Evolutionary conservation across 1,140 invertebrate genomes (phyloP).

Genomic region (Dendrolimus punctatus): DNA sequence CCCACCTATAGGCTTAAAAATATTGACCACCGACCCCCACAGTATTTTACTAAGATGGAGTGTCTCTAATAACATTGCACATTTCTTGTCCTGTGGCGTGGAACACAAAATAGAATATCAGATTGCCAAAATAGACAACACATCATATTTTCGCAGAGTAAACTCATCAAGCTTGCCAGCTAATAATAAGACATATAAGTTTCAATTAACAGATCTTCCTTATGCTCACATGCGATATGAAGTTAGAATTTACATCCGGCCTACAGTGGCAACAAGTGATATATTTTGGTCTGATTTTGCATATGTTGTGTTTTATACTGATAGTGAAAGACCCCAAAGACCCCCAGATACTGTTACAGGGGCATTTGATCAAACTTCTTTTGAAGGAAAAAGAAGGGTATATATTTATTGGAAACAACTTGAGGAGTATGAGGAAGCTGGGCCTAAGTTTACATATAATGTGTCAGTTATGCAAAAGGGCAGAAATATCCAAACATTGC

Average conservation of each 20-base stretch:
- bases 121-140: constrained; percentile 72
- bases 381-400: constrained; percentile 69
- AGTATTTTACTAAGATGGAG: constrained; percentile 75
- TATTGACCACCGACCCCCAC: constrained; percentile 71
- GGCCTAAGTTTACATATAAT: constrained; percentile 55
- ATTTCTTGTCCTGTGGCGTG: constrained; percentile 73
- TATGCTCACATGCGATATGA: constrained; percentile 80
- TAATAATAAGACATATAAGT: constrained; percentile 53
- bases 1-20: constrained; percentile 71
- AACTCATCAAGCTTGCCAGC: constrained; percentile 39
- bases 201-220: constrained; percentile 73
- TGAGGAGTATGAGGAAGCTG: constrained; percentile 71
- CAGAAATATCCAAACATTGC: constrained; percentile 26
- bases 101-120: constrained; percentile 76
- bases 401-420: constrained; percentile 82
- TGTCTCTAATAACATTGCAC: constrained; percentile 72
- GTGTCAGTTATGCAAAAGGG: constrained; percentile 32
- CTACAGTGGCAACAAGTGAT: constrained; percentile 65
- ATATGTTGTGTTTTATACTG: constrained; percentile 73
- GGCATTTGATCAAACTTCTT: constrained; percentile 75
- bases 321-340: constrained; percentile 72
- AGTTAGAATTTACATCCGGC: constrained; percentile 76
- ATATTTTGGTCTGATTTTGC: constrained; percentile 78
- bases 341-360: constrained; percentile 77
- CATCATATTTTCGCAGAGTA: constrained; percentile 70